Conservation (phyloP, 2,113 vertebrate genomes). For the Mastomys natalensis region DNA sequence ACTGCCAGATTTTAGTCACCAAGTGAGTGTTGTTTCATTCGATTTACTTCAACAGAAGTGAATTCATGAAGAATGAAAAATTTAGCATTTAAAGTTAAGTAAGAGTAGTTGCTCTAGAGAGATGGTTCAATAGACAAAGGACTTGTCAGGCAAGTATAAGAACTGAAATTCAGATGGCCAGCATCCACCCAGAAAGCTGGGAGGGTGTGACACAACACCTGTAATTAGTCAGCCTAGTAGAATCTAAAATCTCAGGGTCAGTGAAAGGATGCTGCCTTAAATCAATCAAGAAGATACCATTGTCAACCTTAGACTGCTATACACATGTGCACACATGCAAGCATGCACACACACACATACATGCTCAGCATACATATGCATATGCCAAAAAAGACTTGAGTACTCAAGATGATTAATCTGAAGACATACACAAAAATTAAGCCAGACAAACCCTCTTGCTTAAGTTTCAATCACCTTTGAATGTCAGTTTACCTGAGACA, state of each 20-base stretch:
- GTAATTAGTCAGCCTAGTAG: background rate
- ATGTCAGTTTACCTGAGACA: background rate
- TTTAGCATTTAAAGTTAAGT: background rate
- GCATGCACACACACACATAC: background rate
- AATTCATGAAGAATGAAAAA: background rate
- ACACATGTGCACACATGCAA: background rate
- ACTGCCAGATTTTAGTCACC: background rate
- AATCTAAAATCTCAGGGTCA: background rate
- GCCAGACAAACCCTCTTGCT: background rate
- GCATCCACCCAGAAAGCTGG: background rate
- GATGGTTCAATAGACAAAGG: background rate
- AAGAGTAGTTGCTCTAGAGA: background rate
- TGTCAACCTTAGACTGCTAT: background rate
- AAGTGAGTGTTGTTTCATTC: background rate
- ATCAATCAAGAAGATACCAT: background rate
- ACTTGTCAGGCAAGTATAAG: background rate
- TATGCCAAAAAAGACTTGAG: background rate
- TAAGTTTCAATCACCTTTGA: background rate
- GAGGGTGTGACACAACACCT: background rate
- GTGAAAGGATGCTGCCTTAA: no score
- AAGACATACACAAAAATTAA: conserved; percentile 39
- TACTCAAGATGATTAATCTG: conserved; percentile 26
- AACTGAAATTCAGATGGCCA: background rate
- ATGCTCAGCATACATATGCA: background rate
- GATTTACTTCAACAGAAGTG: background rate